Evolutionary conservation across 2,888 invertebrate genomes (phyloP), one percentile per base, ranked within the genome.

Genomic region (Drosophila demipolita): DNA sequence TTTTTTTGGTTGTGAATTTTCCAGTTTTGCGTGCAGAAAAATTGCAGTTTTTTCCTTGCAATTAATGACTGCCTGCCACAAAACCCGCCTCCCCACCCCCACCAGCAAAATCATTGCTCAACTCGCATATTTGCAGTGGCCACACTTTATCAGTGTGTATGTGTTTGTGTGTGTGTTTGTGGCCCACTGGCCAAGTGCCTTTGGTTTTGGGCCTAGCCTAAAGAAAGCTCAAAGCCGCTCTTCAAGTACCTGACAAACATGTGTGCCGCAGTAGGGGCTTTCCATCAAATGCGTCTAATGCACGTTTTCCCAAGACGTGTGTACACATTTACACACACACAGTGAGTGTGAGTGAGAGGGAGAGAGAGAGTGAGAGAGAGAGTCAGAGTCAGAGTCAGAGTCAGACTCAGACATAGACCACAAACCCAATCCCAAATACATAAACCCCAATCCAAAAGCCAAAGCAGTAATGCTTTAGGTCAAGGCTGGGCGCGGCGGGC

Each of bases 401-500:
- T 40, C 17, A 53, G 26, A 38, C 20, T 26, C 36, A 50, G 42
- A 61, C 61, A 38, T 17, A 64, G 66, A 52, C 50, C 23, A 15
- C 58, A 20, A 45, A 38, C 38, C 20, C 45, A 53, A 38, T 17
- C 20, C 35, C 54, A 55, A n/a, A 49, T 32, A 20, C 29, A 49
- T 64, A 69, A 52, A n/a, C 33, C 50, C 17, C 48, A 53, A 23
- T 45, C 63, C 54, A 60, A 66, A 61, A 66, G 55, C 59, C 73
- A 61, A 84, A 68, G 48, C 81, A 77, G 80, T 90, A 82, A 80
- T 87, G 90, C 87, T 88, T 75, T 90, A 90, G 88, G 91, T 88
- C 88, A 88, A 88, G 88, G 88, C 90, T 90, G 88, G 88, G 91
- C 90, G 87, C 87, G 87, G 89, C 90, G 73, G 77, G 73, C 78